Conservation (phyloP, 2,888 invertebrate genomes). For the Diadromus collaris region DNA sequence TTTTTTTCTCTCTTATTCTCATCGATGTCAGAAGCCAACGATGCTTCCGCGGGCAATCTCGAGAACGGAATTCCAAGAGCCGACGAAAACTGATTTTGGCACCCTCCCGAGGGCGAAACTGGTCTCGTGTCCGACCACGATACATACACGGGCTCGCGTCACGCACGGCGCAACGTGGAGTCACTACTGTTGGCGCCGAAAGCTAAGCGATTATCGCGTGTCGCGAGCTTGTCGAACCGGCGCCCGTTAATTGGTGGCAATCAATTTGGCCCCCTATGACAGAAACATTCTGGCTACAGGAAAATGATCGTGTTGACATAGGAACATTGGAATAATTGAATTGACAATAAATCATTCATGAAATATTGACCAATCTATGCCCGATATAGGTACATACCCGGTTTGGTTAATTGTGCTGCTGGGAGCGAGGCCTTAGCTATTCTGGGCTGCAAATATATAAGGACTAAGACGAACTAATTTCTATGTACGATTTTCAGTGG, state of each 20-base stretch:
- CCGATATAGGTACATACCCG: background rate
- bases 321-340: background rate
- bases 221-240: background rate
- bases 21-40: background rate
- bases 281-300: conserved; percentile 14
- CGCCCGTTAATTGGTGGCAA: conserved; percentile 4
- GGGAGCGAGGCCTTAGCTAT: no score
- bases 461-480: background rate
- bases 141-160: conserved; percentile 9
- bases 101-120: background rate
- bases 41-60: background rate
- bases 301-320: background rate
- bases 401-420: no score
- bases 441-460: background rate
- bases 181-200: conserved; percentile 10
- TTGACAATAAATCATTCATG: conserved; percentile 5
- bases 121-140: conserved; percentile 26
- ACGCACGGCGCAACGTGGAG: background rate
- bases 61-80: background rate
- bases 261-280: conserved; percentile 8
- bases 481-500: background rate
- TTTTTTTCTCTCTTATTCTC: background rate
- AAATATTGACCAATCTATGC: background rate
- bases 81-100: background rate
- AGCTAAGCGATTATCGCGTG: conserved; percentile 3